Evolutionary conservation across 2,113 vertebrate genomes (phyloP).

Genomic region (Eudorcas thomsonii): DNA sequence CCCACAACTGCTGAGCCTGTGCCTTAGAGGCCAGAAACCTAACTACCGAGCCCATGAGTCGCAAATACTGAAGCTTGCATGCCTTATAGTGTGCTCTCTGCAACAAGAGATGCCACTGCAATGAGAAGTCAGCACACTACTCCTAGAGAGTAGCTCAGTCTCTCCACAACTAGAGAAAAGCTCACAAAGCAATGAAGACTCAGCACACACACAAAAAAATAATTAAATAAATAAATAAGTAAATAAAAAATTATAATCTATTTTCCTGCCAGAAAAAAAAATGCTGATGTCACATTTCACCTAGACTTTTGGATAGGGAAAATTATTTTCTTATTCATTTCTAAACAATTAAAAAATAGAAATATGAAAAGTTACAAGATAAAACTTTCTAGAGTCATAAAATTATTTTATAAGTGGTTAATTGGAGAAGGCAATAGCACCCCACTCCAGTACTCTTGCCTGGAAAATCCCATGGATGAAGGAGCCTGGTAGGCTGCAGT

Average conservation of each 20-base stretch:
- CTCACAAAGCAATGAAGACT: neutral
- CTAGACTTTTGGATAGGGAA: neutral
- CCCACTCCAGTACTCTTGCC: too few species aligned
- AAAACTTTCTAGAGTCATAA: neutral
- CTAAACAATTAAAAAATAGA: neutral
- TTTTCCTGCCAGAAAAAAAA: neutral
- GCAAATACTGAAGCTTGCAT: neutral
- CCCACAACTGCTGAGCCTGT: neutral
- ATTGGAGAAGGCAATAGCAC: too few species aligned
- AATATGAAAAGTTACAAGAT: neutral
- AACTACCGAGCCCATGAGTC: neutral
- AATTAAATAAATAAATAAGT: neutral
- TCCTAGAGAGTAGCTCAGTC: neutral
- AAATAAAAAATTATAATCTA: neutral
- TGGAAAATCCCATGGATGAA: too few species aligned
- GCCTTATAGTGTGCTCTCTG: neutral
- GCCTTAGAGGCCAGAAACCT: neutral
- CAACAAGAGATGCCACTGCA: neutral
- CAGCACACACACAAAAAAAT: neutral
- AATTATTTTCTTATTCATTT: neutral
- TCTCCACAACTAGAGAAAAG: neutral
- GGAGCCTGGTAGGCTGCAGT: too few species aligned
- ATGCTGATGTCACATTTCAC: neutral
- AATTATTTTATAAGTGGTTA: neutral
- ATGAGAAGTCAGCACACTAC: neutral